A percentile compares a stretch with the other conserved stretches of the same genome.
phyloP scores from a whole-genome alignment of 2,888 invertebrate species.

The Orthonychiurus folsomi region DNA sequence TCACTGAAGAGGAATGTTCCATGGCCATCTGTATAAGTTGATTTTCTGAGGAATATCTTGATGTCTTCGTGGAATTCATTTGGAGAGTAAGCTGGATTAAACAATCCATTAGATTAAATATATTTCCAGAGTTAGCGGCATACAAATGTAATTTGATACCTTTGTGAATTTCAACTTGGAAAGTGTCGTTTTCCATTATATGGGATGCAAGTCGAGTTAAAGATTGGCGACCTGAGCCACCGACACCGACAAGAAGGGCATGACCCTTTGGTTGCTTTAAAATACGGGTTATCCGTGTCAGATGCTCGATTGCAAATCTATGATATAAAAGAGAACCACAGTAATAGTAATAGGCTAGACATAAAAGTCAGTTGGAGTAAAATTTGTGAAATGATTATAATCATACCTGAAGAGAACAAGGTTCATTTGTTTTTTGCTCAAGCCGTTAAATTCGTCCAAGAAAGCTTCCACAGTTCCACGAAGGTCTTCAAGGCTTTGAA shows the following conservation, averaged over 20 bases:
- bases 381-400: slow-evolving; percentile 23
- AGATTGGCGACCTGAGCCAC: slow-evolving; percentile 88
- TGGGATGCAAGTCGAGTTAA: slow-evolving; percentile 82
- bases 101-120: no score
- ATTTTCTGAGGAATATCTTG: slow-evolving; percentile 67
- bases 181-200: slow-evolving; percentile 85
- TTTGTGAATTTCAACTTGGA: slow-evolving; percentile 73
- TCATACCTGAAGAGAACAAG: slow-evolving; percentile 74
- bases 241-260: slow-evolving; percentile 79
- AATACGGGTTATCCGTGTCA: slow-evolving; percentile 74
- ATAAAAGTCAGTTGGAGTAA: slow-evolving; percentile 11
- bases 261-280: slow-evolving; percentile 86
- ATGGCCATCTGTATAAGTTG: slow-evolving; percentile 73
- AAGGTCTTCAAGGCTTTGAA: slow-evolving; percentile 68
- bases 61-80: slow-evolving; percentile 88
- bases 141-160: no score
- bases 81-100: slow-evolving; percentile 48
- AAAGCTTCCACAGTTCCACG: slow-evolving; percentile 76
- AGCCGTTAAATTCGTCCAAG: slow-evolving; percentile 82
- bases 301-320: slow-evolving; percentile 88
- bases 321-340: slow-evolving; percentile 18
- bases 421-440: slow-evolving; percentile 95
- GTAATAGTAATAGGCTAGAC: slow-evolving; percentile 3
- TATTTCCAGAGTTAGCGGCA: no score
- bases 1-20: slow-evolving; percentile 86